Evolutionary conservation across 2,113 vertebrate species (phyloP), one percentile per base, ranked within the genome.

Genomic region (Kryptolebias marmoratus): DNA sequence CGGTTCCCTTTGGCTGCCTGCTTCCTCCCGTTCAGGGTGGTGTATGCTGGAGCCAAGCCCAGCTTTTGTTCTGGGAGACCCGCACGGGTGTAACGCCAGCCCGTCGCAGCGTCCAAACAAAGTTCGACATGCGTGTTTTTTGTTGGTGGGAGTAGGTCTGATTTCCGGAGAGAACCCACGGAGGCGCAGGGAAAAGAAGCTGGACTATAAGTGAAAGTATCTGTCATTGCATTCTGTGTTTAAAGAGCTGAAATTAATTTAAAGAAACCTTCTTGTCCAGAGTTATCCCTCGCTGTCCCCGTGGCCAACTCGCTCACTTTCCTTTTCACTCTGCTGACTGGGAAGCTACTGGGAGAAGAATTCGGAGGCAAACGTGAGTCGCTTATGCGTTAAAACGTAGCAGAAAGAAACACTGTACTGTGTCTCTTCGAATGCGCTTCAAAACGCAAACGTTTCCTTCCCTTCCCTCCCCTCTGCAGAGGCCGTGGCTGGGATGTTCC

Each of bases 291-390:
- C 58, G 97, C 96, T 3, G 97, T 99, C 3, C 97, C 96, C 0
- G 93, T 98, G 78, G 95, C 96, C 62, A 99, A 98, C 90, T 97
- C 97, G 22, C 92, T 99, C 83, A 95, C 96, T 63, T 90, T 99
- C 67, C 16, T 98, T 2, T 96, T 95, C 87, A 98, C 96, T 0
- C 16, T 98, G 75, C 87, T 96, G 64, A 96, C 96, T 0, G 98
- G 98, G 5, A 96, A 88, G 86, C 14, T 95, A n/a, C 93, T 99
- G 49, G 97, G 98, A 16, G 98, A 98, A 90, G 94, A 97, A 47
- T 86, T 96, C 0, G 97, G 96, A 74, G 96, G 97, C 5, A 95
- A 94, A 94, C 87, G 98, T 98, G 88, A 94, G 96, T 94, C 11
- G 64, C 32, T 59, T 39, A 11, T 39, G 15, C 14, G 2, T 27